Percentiles rank a stretch among this genome's conserved stretches.
Evolutionary conservation across 2,113 vertebrate genomes (phyloP).

Genomic region (Pipra filicauda): DNA sequence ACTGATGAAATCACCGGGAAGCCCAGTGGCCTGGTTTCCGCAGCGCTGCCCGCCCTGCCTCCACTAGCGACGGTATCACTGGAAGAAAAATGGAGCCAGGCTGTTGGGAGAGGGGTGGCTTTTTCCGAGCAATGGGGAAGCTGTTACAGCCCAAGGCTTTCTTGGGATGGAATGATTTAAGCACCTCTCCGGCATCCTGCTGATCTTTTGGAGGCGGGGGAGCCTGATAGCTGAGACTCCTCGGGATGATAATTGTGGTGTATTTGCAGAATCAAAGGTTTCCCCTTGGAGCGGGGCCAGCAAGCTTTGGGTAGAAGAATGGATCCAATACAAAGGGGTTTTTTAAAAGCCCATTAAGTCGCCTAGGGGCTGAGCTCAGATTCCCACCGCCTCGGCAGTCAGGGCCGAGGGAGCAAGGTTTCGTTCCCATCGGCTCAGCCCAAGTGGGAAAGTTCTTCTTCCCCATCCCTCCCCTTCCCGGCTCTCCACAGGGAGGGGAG

Average conservation of each 20-base stretch:
- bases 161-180: constrained; percentile 49
- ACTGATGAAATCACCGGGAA: neutral
- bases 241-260: constrained; percentile 45
- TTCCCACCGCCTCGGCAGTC: neutral
- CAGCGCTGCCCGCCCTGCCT: neutral
- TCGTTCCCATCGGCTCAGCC: neutral
- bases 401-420: neutral
- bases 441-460: neutral
- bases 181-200: constrained; percentile 15
- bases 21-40: neutral
- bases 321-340: constrained; percentile 23
- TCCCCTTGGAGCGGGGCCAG: constrained; percentile 38
- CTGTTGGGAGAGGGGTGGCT: neutral
- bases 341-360: constrained; percentile 51
- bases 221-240: constrained; percentile 11
- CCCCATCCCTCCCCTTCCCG: neutral
- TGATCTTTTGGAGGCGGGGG: constrained; percentile 3
- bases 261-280: constrained; percentile 60
- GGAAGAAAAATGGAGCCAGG: constrained; percentile 1
- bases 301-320: constrained; percentile 52
- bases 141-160: constrained; percentile 18
- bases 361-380: constrained; percentile 30
- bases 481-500: neutral
- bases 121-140: neutral
- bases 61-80: neutral